Base-by-base conservation (phyloP, 1,140 invertebrate genomes). In the Mercenaria mercenaria region DNA sequence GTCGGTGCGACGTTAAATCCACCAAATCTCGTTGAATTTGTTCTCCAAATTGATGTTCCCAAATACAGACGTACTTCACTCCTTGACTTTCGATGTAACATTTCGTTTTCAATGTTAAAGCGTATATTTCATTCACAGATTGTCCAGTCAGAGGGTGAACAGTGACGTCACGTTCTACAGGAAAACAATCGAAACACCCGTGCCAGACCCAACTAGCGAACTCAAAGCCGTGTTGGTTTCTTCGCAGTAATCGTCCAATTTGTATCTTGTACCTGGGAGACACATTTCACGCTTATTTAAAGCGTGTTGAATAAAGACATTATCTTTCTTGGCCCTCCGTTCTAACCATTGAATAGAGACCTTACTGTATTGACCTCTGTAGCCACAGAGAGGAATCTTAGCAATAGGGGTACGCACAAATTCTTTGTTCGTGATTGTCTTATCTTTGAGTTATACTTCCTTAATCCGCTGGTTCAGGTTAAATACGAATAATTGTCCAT, bases 201-300 rank as follows among this genome's bases (percentile, higher is more conserved):
- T 93, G 92, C 76, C 81, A 94, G 15, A 91, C 43, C 89, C 93
- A 93, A 18, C 92, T 90, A 43, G 90, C 61, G 64, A 91, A 94
- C 80, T 94, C 91, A 56, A 88, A 6, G 67, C 85, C 20, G 74
- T 89, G n/a, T 90, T 90, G 11, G 67, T 88, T 26, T 59, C 39
- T 18, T n/a, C 69, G 37, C 56, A 34, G 29, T 86, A 92, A 20
- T 89, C 89, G 29, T 91, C 89, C 34, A 80, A 50, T 23, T 47
- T 29, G 26, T 90, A 91, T 0, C 72, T 64, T 1, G 85, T 87
- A 32, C 61, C 81, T 11, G 74, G 67, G 18, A 93, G 52, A 32
- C 10, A 20, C 34, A 76, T 77, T 72, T 92, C 88, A 18, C 88
- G 81, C 0, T 32, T 64, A 59, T 92, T 92, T 23, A 88, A 72